phyloP scores from a whole-genome alignment of 2,888 invertebrate species.

The Octonoba sinensis region DNA sequence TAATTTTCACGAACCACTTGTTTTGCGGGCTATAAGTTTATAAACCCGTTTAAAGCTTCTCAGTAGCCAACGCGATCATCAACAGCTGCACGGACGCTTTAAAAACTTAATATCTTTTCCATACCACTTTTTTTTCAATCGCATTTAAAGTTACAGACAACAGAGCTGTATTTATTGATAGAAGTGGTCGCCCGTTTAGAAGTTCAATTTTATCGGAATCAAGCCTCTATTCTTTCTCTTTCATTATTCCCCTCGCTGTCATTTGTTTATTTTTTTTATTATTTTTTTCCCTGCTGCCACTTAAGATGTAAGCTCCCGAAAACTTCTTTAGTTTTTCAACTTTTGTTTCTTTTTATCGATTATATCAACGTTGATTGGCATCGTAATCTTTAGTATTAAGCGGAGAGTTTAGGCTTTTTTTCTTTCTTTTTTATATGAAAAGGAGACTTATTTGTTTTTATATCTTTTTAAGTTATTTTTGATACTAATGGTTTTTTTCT shows the following conservation, averaged over 20 bases:
- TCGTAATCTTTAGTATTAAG: constrained; percentile 46
- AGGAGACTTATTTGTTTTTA: not conserved
- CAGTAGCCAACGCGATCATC: too few relatives aligned
- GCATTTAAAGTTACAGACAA: constrained; percentile 15
- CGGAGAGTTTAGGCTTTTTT: constrained; percentile 5
- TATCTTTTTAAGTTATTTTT: not conserved
- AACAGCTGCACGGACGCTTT: too few relatives aligned
- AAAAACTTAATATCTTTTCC: not conserved
- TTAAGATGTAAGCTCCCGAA: too few relatives aligned
- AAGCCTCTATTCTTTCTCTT: too few relatives aligned
- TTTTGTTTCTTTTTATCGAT: constrained; percentile 31
- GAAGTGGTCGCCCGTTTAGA: constrained; percentile 31
- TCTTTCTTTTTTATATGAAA: too few relatives aligned
- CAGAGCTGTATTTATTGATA: constrained; percentile 41
- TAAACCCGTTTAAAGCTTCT: too few relatives aligned
- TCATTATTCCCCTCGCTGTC: not conserved
- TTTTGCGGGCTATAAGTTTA: too few relatives aligned
- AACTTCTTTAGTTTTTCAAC: too few relatives aligned
- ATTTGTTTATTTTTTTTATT: constrained; percentile 13
- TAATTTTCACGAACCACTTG: too few relatives aligned
- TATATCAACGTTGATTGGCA: constrained; percentile 54
- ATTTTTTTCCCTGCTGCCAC: constrained; percentile 11
- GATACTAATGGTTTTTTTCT: constrained; percentile 33
- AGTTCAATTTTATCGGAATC: not conserved
- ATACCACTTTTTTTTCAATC: not conserved